Conservation (phyloP, 2,113 vertebrate genomes). For the Dipodomys stephensi region DNA sequence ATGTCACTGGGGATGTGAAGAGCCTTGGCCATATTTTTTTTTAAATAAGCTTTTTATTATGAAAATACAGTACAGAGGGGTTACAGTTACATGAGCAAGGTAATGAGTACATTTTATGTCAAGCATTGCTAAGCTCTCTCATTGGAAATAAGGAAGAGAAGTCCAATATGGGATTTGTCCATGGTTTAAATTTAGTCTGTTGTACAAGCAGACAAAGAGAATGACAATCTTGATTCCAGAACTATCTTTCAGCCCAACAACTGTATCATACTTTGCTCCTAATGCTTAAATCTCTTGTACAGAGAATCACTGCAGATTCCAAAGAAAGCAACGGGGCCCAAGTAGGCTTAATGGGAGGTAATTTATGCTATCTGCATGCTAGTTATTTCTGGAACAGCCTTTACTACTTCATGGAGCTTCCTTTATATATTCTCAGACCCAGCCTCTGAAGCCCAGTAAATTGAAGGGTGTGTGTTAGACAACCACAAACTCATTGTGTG, state of each 20-base stretch:
- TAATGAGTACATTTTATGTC: no score
- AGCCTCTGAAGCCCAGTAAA: conserved; percentile 40
- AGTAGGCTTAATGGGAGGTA: not conserved
- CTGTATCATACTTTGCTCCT: not conserved
- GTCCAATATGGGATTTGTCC: not conserved
- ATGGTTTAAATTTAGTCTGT: not conserved
- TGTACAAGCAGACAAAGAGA: not conserved
- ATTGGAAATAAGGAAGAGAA: not conserved
- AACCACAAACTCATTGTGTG: not conserved
- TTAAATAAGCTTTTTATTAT: no score
- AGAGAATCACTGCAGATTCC: not conserved
- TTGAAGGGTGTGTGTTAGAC: not conserved
- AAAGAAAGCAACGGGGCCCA: fast-evolving
- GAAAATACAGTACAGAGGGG: no score
- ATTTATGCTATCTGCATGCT: not conserved
- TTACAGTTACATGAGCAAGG: no score
- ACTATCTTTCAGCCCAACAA: no score
- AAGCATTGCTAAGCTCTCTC: not conserved
- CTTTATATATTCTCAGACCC: conserved; percentile 7
- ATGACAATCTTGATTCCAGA: not conserved
- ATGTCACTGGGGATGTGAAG: not conserved
- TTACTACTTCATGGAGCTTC: not conserved
- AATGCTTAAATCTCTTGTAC: not conserved
- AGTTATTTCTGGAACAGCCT: not conserved
- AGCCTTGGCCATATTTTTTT: not conserved